Conservation (phyloP, 2,113 vertebrate genomes). For the Machaerirhynchus nigripectus region DNA sequence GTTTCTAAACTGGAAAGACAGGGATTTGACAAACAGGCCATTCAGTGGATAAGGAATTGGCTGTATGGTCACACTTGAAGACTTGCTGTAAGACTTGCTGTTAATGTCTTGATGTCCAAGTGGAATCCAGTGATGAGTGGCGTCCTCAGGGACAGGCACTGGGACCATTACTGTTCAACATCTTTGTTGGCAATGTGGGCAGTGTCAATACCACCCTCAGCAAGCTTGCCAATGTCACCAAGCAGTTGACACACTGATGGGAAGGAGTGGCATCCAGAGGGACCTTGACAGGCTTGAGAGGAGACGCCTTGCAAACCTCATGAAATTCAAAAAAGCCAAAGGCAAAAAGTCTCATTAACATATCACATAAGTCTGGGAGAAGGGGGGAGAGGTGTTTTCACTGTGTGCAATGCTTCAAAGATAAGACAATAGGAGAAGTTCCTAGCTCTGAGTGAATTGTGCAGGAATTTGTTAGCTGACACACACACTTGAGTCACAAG, state of each 20-base stretch:
- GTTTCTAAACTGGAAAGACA: neutral
- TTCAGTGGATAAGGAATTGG: neutral
- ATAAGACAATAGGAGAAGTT: neutral
- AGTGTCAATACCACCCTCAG: too few relatives aligned
- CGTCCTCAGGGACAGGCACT: neutral
- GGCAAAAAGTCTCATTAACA: neutral
- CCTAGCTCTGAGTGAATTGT: neutral
- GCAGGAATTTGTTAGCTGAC: neutral
- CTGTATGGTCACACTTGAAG: neutral
- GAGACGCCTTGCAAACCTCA: accelerated
- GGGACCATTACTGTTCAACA: neutral
- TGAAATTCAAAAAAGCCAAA: neutral
- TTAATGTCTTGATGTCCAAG: accelerated
- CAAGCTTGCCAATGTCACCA: neutral
- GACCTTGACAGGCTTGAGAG: neutral
- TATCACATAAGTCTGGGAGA: neutral
- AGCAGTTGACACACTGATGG: neutral
- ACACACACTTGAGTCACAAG: neutral
- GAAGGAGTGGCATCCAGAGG: neutral
- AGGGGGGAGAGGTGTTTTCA: neutral
- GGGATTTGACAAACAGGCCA: neutral
- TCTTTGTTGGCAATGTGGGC: too few relatives aligned
- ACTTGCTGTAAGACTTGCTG: neutral
- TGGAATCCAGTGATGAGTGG: neutral
- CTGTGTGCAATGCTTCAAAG: neutral